Evolutionary conservation across 2,797 vertebrate genomes (phyloP), one percentile per base, ranked within the genome.

Genomic region (Micrastur ruficollis): DNA sequence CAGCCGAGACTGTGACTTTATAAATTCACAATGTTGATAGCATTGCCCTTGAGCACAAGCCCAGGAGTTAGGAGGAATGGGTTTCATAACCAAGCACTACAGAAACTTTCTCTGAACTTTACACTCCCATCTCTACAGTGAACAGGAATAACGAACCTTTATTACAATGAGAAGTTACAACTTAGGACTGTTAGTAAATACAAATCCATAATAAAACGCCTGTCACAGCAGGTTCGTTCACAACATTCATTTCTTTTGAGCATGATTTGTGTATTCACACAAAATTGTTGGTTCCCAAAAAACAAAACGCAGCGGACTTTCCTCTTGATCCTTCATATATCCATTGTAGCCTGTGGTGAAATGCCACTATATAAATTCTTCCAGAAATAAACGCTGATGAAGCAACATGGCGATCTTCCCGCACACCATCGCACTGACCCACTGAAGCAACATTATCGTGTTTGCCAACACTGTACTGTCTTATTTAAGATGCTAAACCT

Each of bases 221-320:
- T 10, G 13, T 49, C 36, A 63, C n/a, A 63, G 34, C 49, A 88
- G 29, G 20, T 73, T 61, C 49, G 42, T 44, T 79, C 42, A 49
- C n/a, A 86, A 25, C 3, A 44, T 17, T 40, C 29, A 15, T 23
- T 67, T 70, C 17, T 67, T 85, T 76, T 40, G 20, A 56, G 31
- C 6, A 7, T 22, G 2, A 44, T 73, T 81, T 56, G 44, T 40
- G 52, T n/a, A 84, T 61, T 76, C 44, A 73, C 36, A 58, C 13
- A 27, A 73, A 74, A 53, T 4, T 17, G 19, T 19, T 40, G 23
- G 31, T 23, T 87, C 53, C 59, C 66, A 68, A 75, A 81, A 70
- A 12, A 3, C 25, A 58, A 79, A 59, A 20, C 1, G 1, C 53
- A 74, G 58, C 0, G 1, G 23, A 49, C 36, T 81, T 91, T 42